Conservation (phyloP, 2,888 invertebrate species). For the Temnothorax rugatulus region DNA sequence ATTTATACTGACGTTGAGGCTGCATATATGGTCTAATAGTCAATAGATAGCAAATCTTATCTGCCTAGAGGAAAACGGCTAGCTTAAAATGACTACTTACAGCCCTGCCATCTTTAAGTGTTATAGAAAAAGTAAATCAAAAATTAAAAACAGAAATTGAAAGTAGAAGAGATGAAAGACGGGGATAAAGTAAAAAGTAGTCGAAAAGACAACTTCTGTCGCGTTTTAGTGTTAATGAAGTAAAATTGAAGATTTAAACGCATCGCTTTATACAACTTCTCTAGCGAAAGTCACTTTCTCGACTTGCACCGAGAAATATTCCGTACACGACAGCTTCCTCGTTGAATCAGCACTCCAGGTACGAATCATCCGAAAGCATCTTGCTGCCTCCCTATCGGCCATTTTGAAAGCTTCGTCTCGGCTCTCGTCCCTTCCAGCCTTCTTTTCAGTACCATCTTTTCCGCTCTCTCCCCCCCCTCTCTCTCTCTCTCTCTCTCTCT, state of each 20-base stretch:
- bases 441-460: constrained; percentile 38
- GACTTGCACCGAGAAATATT: constrained; percentile 17
- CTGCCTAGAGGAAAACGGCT: neutral
- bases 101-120: neutral
- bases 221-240: constrained; percentile 12
- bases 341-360: constrained; percentile 49
- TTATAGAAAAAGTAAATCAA: neutral
- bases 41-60: neutral
- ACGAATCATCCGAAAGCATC: constrained; percentile 48
- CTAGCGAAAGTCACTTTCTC: constrained; percentile 21
- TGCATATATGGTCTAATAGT: neutral
- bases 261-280: neutral
- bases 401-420: constrained; percentile 57
- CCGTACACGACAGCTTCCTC: constrained; percentile 31
- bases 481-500: neutral
- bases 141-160: constrained; percentile 23
- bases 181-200: neutral
- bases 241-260: constrained; percentile 33
- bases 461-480: constrained; percentile 2
- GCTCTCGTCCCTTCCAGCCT: constrained; percentile 29
- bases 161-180: neutral
- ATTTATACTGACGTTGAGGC: neutral
- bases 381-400: constrained; percentile 48
- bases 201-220: neutral
- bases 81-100: neutral